Evolutionary conservation across 2,797 vertebrate genomes (phyloP).

Genomic region (Avahi laniger): DNA sequence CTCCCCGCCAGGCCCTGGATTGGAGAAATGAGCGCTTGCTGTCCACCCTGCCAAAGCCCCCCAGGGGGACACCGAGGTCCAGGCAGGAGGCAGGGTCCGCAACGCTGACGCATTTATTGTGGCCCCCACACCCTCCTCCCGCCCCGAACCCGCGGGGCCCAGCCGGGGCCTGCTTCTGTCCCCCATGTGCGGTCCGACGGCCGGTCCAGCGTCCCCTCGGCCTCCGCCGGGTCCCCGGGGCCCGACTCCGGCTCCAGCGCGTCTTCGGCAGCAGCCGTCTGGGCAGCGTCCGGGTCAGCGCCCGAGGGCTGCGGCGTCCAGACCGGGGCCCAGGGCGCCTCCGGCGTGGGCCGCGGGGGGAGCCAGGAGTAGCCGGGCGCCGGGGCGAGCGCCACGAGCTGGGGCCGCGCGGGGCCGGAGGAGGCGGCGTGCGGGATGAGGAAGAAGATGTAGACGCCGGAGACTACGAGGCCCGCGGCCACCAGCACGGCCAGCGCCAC

Average conservation of each 20-base stretch:
- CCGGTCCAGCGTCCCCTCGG: fast-evolving
- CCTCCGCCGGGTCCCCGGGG: background rate
- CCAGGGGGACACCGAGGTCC: background rate
- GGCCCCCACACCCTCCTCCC: background rate
- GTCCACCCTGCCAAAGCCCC: background rate
- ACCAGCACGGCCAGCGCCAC: slow-evolving; percentile 70
- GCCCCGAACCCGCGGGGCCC: background rate
- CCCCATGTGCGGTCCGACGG: background rate
- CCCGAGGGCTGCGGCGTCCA: background rate
- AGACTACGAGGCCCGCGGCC: slow-evolving; percentile 71
- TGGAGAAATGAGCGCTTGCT: background rate
- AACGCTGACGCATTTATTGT: background rate
- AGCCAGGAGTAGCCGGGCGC: slow-evolving; percentile 11
- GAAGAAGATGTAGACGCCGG: slow-evolving; percentile 78
- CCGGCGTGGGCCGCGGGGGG: background rate
- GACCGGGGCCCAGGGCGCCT: background rate
- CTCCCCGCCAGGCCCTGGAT: too few relatives aligned
- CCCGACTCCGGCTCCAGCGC: background rate
- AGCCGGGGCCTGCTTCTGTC: background rate
- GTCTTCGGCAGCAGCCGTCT: background rate
- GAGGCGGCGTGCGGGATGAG: slow-evolving; percentile 61
- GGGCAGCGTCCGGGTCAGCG: background rate
- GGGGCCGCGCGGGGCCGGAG: background rate
- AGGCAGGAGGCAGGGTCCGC: too few relatives aligned
- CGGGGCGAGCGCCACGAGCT: slow-evolving; percentile 47